phyloP scores from a whole-genome alignment of 2,797 vertebrate genomes.

The Nyctalus aviator region DNA sequence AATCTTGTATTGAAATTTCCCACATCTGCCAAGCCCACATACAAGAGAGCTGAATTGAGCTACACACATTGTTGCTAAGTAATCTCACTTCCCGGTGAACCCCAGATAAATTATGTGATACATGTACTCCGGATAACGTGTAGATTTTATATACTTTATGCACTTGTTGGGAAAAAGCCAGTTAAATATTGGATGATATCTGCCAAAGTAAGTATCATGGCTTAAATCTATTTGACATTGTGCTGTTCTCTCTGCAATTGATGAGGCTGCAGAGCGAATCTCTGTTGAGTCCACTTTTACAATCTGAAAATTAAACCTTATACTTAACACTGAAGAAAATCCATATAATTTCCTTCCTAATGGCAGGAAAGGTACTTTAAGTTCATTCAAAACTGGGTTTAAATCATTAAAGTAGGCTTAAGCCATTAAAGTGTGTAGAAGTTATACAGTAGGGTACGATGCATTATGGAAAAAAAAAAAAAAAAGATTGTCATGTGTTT shows the following conservation, averaged over 20 bases:
- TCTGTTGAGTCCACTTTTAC: not conserved
- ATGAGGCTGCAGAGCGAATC: constrained; percentile 25
- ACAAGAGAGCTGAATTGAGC: constrained; percentile 26
- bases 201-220: constrained; percentile 53
- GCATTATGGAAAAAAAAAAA: constrained; percentile 27
- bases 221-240: constrained; percentile 38
- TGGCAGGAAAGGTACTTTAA: not conserved
- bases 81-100: constrained; percentile 50
- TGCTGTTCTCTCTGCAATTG: constrained; percentile 7
- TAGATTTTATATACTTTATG: constrained; percentile 65
- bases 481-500: not conserved
- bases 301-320: constrained; percentile 51
- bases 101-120: constrained; percentile 26
- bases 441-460: not conserved
- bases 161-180: constrained; percentile 59
- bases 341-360: not conserved
- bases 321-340: not conserved
- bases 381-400: not conserved
- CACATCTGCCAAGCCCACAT: not conserved
- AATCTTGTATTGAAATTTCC: constrained; percentile 3
- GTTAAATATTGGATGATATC: constrained; percentile 37
- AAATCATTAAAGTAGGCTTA: not conserved
- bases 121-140: constrained; percentile 2
- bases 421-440: not conserved
- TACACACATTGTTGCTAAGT: not conserved